A percentile compares a stretch with the other conserved stretches of the same genome.
phyloP scores from a whole-genome alignment of 1,140 invertebrate genomes.

The Lepidurus apus region DNA sequence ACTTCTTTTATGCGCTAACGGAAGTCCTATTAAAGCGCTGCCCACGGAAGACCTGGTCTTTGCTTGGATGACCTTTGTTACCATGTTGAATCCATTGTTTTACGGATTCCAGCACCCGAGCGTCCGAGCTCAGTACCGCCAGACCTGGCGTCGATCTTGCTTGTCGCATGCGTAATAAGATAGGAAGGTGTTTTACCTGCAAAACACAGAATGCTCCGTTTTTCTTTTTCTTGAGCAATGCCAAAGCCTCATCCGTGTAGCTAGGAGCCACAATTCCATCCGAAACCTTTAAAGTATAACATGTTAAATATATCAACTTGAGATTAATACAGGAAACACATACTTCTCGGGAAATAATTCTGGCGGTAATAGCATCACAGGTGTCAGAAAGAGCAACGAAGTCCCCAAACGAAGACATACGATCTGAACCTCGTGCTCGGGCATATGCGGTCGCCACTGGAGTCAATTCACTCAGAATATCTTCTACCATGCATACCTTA shows the following conservation, averaged over 20 bases:
- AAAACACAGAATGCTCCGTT: constrained; percentile 87
- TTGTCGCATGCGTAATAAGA: constrained; percentile 24
- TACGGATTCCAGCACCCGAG: neutral
- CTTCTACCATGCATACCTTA: constrained; percentile 47
- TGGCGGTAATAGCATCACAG: constrained; percentile 81
- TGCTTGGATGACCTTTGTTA: neutral
- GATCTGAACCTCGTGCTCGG: constrained; percentile 88
- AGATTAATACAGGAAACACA: neutral
- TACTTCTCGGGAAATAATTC: constrained; percentile 63
- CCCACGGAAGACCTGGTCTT: neutral
- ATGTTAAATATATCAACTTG: constrained; percentile 33
- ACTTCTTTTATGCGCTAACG: neutral
- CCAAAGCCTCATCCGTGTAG: constrained; percentile 74
- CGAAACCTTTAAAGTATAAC: constrained; percentile 60
- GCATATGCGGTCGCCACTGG: constrained; percentile 93
- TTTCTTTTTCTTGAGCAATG: constrained; percentile 93
- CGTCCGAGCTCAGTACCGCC: neutral
- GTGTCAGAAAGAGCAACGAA: constrained; percentile 89
- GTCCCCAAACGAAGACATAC: constrained; percentile 99
- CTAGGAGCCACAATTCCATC: constrained; percentile 95
- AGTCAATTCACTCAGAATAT: constrained; percentile 66
- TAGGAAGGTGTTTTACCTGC: constrained; percentile 49
- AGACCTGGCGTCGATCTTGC: neutral
- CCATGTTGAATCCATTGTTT: constrained; percentile 24
- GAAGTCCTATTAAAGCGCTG: neutral